Conservation (phyloP, 2,888 invertebrate species). For the Rhaphigaster nebulosa region DNA sequence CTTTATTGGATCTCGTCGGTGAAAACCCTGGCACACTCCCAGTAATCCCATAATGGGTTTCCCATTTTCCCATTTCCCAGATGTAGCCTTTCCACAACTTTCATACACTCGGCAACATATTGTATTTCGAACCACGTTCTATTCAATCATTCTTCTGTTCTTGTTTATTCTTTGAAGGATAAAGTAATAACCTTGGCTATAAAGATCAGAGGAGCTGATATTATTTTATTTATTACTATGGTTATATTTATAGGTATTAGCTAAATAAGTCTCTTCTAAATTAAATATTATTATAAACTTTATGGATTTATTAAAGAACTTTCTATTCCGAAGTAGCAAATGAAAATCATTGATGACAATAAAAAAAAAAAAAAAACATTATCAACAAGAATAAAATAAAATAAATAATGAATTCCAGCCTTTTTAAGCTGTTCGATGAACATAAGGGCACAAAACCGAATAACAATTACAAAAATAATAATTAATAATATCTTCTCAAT, state of each 20-base stretch:
- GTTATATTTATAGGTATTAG: background rate
- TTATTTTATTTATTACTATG: background rate
- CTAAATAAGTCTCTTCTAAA: background rate
- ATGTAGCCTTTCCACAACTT: constrained; percentile 44
- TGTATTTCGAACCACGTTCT: background rate
- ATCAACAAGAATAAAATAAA: too few species aligned
- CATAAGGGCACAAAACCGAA: too few species aligned
- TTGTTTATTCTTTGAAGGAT: background rate
- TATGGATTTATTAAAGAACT: background rate
- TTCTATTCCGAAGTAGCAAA: too few species aligned
- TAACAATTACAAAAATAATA: too few species aligned
- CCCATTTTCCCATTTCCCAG: constrained; percentile 53
- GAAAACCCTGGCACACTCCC: constrained; percentile 8
- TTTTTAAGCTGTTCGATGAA: too few species aligned
- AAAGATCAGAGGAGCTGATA: background rate
- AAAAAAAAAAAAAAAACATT: too few species aligned
- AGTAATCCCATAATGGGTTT: constrained; percentile 56
- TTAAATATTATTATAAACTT: background rate
- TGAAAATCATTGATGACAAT: too few species aligned
- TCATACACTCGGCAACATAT: constrained; percentile 47
- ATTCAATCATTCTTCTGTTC: constrained; percentile 28
- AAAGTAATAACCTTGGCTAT: background rate
- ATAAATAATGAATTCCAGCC: too few species aligned
- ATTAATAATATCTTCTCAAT: too few species aligned
- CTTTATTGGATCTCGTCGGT: constrained; percentile 52